phyloP scores from a whole-genome alignment of 2,888 invertebrate genomes.

The Carterocephalus palaemon region DNA sequence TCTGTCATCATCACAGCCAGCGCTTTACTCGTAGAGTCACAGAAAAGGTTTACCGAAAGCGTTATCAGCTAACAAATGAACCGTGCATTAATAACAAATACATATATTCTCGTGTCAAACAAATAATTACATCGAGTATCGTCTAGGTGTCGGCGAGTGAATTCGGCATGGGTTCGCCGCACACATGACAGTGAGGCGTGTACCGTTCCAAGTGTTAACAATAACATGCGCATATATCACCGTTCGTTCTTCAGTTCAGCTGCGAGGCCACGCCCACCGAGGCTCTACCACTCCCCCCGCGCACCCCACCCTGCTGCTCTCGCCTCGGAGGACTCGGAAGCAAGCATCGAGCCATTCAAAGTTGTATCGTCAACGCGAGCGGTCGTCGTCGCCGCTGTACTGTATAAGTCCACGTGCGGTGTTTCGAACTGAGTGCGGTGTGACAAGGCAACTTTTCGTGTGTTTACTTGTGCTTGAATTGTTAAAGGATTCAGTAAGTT shows the following conservation, averaged over 20 bases:
- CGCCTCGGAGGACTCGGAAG: constrained; percentile 60
- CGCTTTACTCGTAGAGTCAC: constrained; percentile 27
- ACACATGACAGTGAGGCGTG: constrained; percentile 73
- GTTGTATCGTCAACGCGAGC: constrained; percentile 53
- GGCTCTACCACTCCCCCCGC: constrained; percentile 39
- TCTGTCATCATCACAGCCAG: constrained; percentile 41
- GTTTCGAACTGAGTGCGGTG: constrained; percentile 62
- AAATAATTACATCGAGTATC: constrained; percentile 60
- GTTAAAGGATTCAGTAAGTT: constrained; percentile 20
- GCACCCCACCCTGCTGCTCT: constrained; percentile 47
- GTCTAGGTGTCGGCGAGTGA: constrained; percentile 38
- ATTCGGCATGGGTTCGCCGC: constrained; percentile 36
- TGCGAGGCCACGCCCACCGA: constrained; percentile 62
- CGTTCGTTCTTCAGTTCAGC: constrained; percentile 67
- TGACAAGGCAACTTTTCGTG: constrained; percentile 50
- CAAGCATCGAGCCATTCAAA: constrained; percentile 67
- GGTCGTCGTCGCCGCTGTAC: constrained; percentile 46
- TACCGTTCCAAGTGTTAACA: constrained; percentile 61
- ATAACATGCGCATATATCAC: constrained; percentile 75
- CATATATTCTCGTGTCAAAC: constrained; percentile 33
- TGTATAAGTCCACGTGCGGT: constrained; percentile 38
- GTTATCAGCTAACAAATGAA: constrained; percentile 23
- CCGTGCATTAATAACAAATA: constrained; percentile 6
- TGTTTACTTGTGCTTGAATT: constrained; percentile 35
- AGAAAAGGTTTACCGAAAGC: constrained; percentile 22